These are phyloP conservation scores for Ecdyonurus torrentis DNA, from an alignment of 2,888 invertebrate species.

Conservation along the genomic window DNA sequence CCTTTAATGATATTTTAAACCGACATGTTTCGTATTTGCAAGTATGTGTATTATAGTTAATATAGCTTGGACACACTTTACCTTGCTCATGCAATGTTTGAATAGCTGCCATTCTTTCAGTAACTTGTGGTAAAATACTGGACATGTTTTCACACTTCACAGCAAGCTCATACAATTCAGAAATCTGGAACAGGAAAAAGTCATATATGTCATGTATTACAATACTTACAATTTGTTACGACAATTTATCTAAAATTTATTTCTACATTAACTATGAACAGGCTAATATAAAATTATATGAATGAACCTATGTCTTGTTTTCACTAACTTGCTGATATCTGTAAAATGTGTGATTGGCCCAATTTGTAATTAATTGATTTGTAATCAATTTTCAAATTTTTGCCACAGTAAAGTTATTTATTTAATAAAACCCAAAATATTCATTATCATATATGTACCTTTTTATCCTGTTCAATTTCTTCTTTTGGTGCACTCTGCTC, in stretches of 20 bases:
- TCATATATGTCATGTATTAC: background rate
- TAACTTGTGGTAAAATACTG: conserved; percentile 57
- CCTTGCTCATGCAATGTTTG: conserved; percentile 84
- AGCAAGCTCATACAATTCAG: conserved; percentile 70
- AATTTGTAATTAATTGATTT: no score
- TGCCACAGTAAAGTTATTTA: no score
- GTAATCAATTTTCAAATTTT: no score
- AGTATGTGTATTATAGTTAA: no score
- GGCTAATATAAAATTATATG: background rate
- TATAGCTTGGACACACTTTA: no score
- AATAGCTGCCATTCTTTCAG: conserved; percentile 72
- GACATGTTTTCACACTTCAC: conserved; percentile 71
- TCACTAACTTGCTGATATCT: no score
- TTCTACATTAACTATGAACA: conserved; percentile 4
- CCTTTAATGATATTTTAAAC: no score
- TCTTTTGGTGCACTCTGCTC: conserved; percentile 39
- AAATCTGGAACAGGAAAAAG: conserved; percentile 36
- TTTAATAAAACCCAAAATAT: no score
- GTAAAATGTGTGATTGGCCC: no score
- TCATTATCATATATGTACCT: conserved; percentile 26
- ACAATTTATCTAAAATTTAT: background rate
- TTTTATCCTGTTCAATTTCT: conserved; percentile 46
- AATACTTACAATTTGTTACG: background rate
- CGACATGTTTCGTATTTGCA: no score
- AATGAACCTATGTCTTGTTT: no score